phyloP scores from a whole-genome alignment of 2,113 vertebrate species.

The Epinephelus lanceolatus region DNA sequence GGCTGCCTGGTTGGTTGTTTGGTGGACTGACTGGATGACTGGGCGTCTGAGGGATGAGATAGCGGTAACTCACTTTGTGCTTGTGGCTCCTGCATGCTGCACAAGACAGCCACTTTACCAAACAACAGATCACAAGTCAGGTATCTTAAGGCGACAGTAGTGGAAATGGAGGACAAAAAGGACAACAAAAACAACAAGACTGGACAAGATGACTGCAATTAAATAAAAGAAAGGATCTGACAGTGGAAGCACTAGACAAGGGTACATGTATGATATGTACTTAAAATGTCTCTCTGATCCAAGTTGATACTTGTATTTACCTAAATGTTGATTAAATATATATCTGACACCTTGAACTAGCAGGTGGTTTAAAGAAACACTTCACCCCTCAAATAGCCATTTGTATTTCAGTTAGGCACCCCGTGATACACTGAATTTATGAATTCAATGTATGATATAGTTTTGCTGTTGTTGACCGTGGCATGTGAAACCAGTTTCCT shows the following conservation, averaged over 20 bases:
- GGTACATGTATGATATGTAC: not conserved
- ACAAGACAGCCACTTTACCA: not conserved
- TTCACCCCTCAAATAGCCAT: too few species aligned
- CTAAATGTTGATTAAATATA: too few species aligned
- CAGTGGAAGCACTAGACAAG: not conserved
- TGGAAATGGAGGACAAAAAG: not conserved
- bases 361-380: too few species aligned
- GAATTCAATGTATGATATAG: too few species aligned
- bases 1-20: slow-evolving; percentile 5
- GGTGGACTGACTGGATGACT: not conserved
- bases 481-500: too few species aligned
- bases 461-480: too few species aligned
- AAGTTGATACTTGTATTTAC: too few species aligned
- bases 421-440: too few species aligned
- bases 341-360: too few species aligned
- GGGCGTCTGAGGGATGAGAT: slow-evolving; percentile 12
- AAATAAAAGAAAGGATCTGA: too few species aligned
- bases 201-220: not conserved
- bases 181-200: not conserved
- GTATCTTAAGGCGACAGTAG: not conserved
- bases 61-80: not conserved
- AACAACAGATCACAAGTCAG: not conserved
- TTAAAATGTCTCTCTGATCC: not conserved
- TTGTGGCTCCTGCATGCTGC: not conserved
- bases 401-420: too few species aligned